A percentile compares a stretch with the other conserved stretches of the same genome.
phyloP scores from a whole-genome alignment of 1,140 invertebrate species.

The Drosophila cardini region DNA sequence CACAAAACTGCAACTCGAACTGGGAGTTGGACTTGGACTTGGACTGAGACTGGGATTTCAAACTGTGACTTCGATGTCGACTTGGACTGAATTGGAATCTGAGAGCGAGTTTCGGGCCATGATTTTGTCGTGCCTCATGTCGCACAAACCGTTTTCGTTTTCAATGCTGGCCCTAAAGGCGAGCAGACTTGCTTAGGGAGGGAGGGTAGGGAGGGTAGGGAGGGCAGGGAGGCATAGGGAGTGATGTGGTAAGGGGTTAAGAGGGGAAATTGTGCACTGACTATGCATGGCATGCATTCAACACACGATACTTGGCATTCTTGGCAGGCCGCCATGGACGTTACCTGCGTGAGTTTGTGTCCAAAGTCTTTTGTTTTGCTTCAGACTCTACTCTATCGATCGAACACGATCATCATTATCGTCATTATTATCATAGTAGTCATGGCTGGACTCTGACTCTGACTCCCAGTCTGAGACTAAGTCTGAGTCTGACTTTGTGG shows the following conservation, averaged over 20 bases:
- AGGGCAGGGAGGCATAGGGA: neutral
- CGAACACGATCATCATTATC: constrained; percentile 77
- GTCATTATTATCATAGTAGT: constrained; percentile 36
- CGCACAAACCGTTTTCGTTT: constrained; percentile 79
- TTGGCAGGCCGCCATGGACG: constrained; percentile 61
- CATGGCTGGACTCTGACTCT: constrained; percentile 52
- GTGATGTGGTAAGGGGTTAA: no score
- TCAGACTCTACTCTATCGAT: constrained; percentile 70
- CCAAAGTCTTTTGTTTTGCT: constrained; percentile 81
- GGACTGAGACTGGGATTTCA: constrained; percentile 11
- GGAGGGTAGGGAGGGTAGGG: neutral
- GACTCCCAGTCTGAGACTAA: constrained; percentile 10
- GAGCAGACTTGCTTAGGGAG: constrained; percentile 45
- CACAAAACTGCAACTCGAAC: neutral
- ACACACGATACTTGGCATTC: constrained; percentile 83
- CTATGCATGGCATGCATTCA: constrained; percentile 82
- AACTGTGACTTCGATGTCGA: neutral
- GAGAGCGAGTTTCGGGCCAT: constrained; percentile 58
- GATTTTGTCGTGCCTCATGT: constrained; percentile 78
- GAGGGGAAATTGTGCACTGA: constrained; percentile 38
- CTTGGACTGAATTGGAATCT: constrained; percentile 32
- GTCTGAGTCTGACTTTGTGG: constrained; percentile 48
- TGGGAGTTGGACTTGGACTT: constrained; percentile 10
- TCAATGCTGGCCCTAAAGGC: constrained; percentile 76
- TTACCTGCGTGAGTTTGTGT: constrained; percentile 79